Percentiles rank a stretch among this genome's conserved stretches.
phyloP scores from a whole-genome alignment of 2,888 invertebrate genomes.

The Xestia ashworthii region DNA sequence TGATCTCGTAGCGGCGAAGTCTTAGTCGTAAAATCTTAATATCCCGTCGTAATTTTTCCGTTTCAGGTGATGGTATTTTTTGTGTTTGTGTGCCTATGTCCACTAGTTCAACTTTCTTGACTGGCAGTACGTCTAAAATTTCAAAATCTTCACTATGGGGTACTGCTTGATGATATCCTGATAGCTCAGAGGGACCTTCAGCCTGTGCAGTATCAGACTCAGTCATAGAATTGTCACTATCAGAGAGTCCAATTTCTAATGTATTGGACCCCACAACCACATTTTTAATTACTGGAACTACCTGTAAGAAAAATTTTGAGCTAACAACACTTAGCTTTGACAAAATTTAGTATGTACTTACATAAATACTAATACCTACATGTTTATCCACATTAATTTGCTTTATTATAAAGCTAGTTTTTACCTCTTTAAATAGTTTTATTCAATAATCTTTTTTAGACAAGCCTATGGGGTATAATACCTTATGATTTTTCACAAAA shows the following conservation, averaged over 20 bases:
- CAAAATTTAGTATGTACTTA: not conserved
- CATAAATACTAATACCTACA: not conserved
- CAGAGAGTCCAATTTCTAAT: conserved; percentile 1
- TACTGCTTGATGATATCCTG: not conserved
- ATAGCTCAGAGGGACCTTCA: not conserved
- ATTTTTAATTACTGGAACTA: conserved; percentile 1
- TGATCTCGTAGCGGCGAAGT: conserved; percentile 9
- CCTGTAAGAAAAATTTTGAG: not conserved
- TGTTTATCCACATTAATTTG: not conserved
- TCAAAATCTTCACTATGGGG: not conserved
- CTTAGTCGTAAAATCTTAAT: not conserved
- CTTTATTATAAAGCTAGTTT: not conserved
- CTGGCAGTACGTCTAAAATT: not conserved
- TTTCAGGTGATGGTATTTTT: not conserved
- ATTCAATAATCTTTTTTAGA: not conserved
- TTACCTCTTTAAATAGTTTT: not conserved
- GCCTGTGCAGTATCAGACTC: not conserved
- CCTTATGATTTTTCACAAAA: not conserved
- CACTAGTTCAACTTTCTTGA: not conserved
- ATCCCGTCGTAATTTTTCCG: conserved; percentile 5
- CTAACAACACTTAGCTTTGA: not conserved
- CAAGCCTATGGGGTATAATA: not conserved
- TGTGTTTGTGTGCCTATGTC: conserved; percentile 6
- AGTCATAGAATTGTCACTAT: conserved; percentile 8
- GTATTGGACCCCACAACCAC: not conserved